phyloP scores from a whole-genome alignment of 2,888 invertebrate species.

The Protonemura montana region DNA sequence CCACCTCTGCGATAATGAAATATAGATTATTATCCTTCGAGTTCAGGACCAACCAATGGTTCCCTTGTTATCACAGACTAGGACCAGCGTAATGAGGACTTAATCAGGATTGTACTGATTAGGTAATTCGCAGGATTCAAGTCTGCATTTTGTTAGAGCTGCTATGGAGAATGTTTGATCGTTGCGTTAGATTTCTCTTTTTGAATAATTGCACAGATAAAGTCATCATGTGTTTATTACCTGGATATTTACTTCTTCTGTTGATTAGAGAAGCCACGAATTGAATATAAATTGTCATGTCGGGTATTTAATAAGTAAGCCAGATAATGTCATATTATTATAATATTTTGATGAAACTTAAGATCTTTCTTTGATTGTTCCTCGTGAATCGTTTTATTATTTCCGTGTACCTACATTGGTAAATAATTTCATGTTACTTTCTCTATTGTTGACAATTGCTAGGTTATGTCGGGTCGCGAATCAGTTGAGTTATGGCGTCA shows the following conservation, averaged over 20 bases:
- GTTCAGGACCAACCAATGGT: not conserved
- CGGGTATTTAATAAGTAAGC: too few relatives aligned
- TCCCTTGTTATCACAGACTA: slow-evolving; percentile 35
- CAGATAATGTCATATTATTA: not conserved
- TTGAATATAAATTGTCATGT: too few relatives aligned
- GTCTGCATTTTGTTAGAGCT: not conserved
- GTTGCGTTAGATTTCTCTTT: not conserved
- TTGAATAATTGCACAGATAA: not conserved
- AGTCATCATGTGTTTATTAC: not conserved
- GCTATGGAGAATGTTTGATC: not conserved
- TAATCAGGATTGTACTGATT: not conserved
- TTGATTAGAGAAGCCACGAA: not conserved
- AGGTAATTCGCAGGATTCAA: not conserved
- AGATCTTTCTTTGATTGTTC: not conserved
- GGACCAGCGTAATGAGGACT: not conserved
- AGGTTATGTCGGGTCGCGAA: not conserved
- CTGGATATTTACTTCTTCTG: too few relatives aligned
- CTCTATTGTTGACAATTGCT: not conserved
- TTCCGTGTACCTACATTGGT: not conserved
- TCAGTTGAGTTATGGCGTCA: too few relatives aligned
- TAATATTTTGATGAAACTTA: not conserved
- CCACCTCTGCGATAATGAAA: slow-evolving; percentile 37
- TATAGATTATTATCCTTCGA: slow-evolving; percentile 37
- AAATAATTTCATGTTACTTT: not conserved
- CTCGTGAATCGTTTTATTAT: not conserved